Evolutionary conservation across 1,140 invertebrate species (phyloP).

Genomic region (Neoseiulus cucumeris): DNA sequence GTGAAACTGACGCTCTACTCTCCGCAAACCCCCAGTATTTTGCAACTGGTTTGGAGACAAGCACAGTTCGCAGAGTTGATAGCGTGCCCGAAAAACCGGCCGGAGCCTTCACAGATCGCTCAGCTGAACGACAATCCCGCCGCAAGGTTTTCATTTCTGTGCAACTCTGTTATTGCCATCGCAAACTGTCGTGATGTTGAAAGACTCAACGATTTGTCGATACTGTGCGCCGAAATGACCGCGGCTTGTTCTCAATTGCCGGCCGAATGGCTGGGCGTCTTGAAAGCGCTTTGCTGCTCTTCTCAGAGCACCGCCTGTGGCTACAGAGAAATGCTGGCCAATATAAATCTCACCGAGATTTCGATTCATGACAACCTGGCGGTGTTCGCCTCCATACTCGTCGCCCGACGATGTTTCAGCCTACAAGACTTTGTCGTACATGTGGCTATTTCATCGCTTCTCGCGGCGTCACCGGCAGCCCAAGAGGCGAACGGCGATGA

Average conservation of each 20-base stretch:
- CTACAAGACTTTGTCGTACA: constrained; percentile 77
- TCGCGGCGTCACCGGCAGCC: constrained; percentile 33
- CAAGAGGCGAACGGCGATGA: constrained; percentile 37
- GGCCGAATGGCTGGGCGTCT: constrained; percentile 77
- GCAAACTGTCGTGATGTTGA: constrained; percentile 39
- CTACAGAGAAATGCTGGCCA: constrained; percentile 62
- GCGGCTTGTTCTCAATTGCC: constrained; percentile 75
- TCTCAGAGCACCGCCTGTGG: constrained; percentile 50
- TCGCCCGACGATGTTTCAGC: constrained; percentile 81
- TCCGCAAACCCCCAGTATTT: constrained; percentile 18
- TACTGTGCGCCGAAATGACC: constrained; percentile 82
- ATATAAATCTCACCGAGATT: constrained; percentile 64
- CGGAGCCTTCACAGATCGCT: constrained; percentile 36
- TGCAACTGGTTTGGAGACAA: constrained; percentile 4
- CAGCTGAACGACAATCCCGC: constrained; percentile 58
- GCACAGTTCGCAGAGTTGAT: constrained; percentile 10
- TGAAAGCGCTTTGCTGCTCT: constrained; percentile 71
- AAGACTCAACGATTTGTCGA: constrained; percentile 71
- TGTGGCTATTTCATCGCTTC: constrained; percentile 67
- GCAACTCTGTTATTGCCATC: constrained; percentile 70
- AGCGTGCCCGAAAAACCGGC: constrained; percentile 17
- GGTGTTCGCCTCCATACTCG: constrained; percentile 81
- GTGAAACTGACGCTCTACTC: background rate
- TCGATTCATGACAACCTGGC: constrained; percentile 82
- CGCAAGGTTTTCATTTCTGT: constrained; percentile 76